Evolutionary conservation across 2,113 vertebrate species (phyloP), one percentile per base, ranked within the genome.

Genomic region (Tor tambroides): DNA sequence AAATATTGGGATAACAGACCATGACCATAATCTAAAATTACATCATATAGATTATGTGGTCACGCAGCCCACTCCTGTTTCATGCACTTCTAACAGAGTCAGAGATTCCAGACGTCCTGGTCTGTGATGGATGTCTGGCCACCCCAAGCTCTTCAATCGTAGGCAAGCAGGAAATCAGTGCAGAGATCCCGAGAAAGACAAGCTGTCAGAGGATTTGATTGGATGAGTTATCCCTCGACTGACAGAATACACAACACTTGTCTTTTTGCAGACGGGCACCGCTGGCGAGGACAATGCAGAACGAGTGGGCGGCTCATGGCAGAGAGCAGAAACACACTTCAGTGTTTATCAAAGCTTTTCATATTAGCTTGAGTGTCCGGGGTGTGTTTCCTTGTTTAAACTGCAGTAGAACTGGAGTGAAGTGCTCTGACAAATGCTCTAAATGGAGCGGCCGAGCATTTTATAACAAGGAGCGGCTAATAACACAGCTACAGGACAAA

Each of bases 401-500:
- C 43, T 35, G 63, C 41, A 2, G 41, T 46, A 69, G 61, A 51
- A 83, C 28, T 51, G 17, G 41, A 69, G 17, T 30, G 80, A 83
- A 71, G 63, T 28, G 26, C 59, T 65, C 79, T 19, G 35, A 43
- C 63, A 69, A 46, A 69, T 49, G 63, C 26, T 69, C 5, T 83
- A 69, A 69, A 69, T 49, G 41, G 80, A 83, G 43, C 41, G 23
- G 32, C 32, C 23, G 56, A 32, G 26, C 12, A 14, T 49, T 83
- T 83, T 83, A 32, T 83, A 83, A 63, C 78, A 8, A 81, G 79
- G 23, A 65, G n/a, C 7, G 3, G 43, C 80, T 83, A 83, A 83
- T 83, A 83, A 83, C 80, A 69, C 17, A 4, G 26, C 80, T 49
- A 83, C 63, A 69, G 26, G 61, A 69, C 80, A 83, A 83, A 83